A percentile compares a stretch with the other conserved stretches of the same genome.
phyloP scores from a whole-genome alignment of 1,140 invertebrate genomes.

The Cotesia chilonis region DNA sequence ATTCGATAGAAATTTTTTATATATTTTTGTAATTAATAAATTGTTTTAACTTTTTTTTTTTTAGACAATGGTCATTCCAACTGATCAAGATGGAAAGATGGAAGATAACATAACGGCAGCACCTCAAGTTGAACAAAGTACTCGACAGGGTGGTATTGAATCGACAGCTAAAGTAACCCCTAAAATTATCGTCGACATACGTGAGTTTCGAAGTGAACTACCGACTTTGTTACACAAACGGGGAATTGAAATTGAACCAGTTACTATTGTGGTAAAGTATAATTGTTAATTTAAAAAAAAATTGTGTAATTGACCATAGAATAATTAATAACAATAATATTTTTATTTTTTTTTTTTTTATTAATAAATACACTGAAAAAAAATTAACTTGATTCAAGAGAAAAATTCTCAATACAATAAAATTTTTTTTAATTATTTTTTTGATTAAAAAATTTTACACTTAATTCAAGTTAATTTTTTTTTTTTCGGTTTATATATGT shows the following conservation, averaged over 20 bases:
- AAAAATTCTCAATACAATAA: no score
- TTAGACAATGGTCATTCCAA: constrained; percentile 89
- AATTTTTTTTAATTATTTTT: no score
- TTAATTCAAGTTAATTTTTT: no score
- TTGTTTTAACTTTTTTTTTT: constrained; percentile 18
- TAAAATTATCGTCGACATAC: constrained; percentile 93
- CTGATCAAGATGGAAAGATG: constrained; percentile 88
- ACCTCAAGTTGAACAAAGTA: constrained; percentile 63
- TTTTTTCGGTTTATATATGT: not conserved
- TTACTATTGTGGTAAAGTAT: constrained; percentile 80
- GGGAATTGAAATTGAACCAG: constrained; percentile 92
- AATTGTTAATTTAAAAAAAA: constrained; percentile 8
- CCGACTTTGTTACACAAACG: constrained; percentile 93
- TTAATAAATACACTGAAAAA: no score
- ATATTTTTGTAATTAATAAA: constrained; percentile 2
- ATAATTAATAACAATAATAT: no score
- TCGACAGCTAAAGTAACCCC: constrained; percentile 57
- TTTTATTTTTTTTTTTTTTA: no score
- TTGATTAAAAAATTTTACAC: no score
- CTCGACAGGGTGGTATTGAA: constrained; percentile 72
- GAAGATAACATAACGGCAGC: constrained; percentile 72
- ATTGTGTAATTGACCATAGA: not conserved
- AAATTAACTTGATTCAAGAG: no score
- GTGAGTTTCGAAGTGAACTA: constrained; percentile 97
- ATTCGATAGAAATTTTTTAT: not conserved